Conservation (phyloP, 2,797 vertebrate genomes). For the Melanotaenia trifasciata region DNA sequence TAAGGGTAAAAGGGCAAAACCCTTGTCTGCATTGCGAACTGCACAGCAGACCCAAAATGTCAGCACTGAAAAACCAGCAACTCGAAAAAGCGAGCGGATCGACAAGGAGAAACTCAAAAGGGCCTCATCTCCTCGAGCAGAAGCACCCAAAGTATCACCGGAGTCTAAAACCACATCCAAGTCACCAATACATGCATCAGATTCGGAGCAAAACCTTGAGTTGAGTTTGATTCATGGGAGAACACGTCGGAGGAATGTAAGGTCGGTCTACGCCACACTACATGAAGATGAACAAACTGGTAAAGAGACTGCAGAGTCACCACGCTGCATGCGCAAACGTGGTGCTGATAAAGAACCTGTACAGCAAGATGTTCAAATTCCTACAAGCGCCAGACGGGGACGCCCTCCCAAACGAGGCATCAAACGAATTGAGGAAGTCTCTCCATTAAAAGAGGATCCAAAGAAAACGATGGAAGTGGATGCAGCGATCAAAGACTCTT, state of each 20-base stretch:
- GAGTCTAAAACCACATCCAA: conserved; percentile 88
- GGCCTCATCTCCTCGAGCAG: conserved; percentile 90
- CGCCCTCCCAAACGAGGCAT: conserved; percentile 89
- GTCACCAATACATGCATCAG: conserved; percentile 87
- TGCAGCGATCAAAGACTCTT: conserved; percentile 83
- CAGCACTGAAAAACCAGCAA: conserved; percentile 88
- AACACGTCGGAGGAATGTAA: conserved; percentile 93
- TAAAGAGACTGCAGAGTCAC: conserved; percentile 88
- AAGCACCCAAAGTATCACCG: conserved; percentile 84
- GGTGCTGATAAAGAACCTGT: conserved; percentile 86
- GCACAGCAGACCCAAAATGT: conserved; percentile 73
- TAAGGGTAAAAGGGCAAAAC: conserved; percentile 93
- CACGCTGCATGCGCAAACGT: conserved; percentile 92
- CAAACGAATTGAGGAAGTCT: conserved; percentile 86
- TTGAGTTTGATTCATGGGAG: conserved; percentile 88
- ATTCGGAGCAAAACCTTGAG: conserved; percentile 88
- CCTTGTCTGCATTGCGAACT: conserved; percentile 78
- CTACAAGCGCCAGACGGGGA: conserved; percentile 80
- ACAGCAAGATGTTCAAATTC: conserved; percentile 81
- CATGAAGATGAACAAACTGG: conserved; percentile 88
- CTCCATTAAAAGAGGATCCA: conserved; percentile 84
- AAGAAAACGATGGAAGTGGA: conserved; percentile 86
- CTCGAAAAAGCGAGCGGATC: conserved; percentile 95
- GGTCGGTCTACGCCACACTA: conserved; percentile 94
- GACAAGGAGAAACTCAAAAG: conserved; percentile 95